Conservation (phyloP, 2,888 invertebrate genomes). For the Hirtodrosophila histrioides region DNA sequence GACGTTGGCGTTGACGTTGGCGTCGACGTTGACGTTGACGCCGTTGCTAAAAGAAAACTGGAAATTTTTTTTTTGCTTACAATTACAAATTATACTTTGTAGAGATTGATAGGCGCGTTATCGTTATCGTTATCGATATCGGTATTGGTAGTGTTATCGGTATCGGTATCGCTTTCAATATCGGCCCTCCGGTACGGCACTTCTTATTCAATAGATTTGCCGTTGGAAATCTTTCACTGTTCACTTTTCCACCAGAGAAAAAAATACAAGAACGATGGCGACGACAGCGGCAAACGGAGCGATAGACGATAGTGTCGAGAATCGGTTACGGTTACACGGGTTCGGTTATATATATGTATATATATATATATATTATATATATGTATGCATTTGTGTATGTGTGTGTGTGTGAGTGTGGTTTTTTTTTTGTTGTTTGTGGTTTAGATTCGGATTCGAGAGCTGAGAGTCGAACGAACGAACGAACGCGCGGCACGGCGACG, state of each 20-base stretch:
- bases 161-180: slow-evolving; percentile 19
- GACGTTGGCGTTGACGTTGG: slow-evolving; percentile 2
- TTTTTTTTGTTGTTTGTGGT: slow-evolving; percentile 13
- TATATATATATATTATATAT: neutral
- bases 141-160: slow-evolving; percentile 22
- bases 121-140: slow-evolving; percentile 6
- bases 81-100: slow-evolving; percentile 29
- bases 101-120: slow-evolving; percentile 3
- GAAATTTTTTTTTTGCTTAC: slow-evolving; percentile 41
- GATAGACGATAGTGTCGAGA: slow-evolving; percentile 5
- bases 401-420: neutral
- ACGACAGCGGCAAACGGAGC: neutral
- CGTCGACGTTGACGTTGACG: neutral
- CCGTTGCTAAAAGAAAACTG: slow-evolving; percentile 30
- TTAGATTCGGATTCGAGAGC: slow-evolving; percentile 38
- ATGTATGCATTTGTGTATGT: neutral
- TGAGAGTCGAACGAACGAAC: slow-evolving; percentile 72
- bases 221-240: slow-evolving; percentile 23
- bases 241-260: slow-evolving; percentile 31
- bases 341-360: slow-evolving; percentile 1
- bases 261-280: slow-evolving; percentile 6
- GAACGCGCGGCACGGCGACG: slow-evolving; percentile 73
- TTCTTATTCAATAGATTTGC: slow-evolving; percentile 7
- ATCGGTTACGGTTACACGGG: slow-evolving; percentile 5
- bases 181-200: slow-evolving; percentile 11